Evolutionary conservation across 2,113 vertebrate genomes (phyloP).

Genomic region (Xenopus laevis): DNA sequence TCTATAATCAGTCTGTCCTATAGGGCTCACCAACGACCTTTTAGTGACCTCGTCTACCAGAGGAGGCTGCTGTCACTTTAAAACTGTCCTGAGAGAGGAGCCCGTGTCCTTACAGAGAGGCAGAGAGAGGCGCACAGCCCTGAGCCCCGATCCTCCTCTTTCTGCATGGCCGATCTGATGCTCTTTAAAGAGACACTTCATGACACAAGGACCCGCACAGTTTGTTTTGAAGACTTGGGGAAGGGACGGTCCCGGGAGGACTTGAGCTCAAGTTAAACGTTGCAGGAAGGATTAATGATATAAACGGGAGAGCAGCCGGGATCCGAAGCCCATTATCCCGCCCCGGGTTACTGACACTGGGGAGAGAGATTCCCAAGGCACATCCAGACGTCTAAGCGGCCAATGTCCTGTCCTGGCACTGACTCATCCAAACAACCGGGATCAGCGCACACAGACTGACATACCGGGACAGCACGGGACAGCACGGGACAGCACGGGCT

Average conservation of each 20-base stretch:
- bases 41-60: slow-evolving; percentile 79
- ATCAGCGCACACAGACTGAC: not conserved
- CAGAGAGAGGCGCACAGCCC: slow-evolving; percentile 61
- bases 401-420: too few relatives aligned
- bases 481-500: too few relatives aligned
- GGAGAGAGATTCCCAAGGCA: too few relatives aligned
- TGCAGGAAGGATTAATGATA: not conserved
- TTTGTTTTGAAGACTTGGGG: slow-evolving; percentile 49
- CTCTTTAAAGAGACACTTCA: slow-evolving; percentile 68
- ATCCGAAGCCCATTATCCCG: not conserved
- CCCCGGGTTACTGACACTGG: not conserved
- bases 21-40: slow-evolving; percentile 78
- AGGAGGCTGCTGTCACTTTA: slow-evolving; percentile 84
- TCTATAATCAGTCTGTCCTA: slow-evolving; percentile 62
- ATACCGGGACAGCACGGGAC: not conserved
- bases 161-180: slow-evolving; percentile 65
- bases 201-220: slow-evolving; percentile 57
- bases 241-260: slow-evolving; percentile 56
- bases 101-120: slow-evolving; percentile 65
- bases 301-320: not conserved
- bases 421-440: too few relatives aligned
- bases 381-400: too few relatives aligned
- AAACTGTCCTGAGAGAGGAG: slow-evolving; percentile 73
- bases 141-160: slow-evolving; percentile 52
- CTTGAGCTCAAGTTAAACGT: slow-evolving; percentile 14